A percentile compares a stretch with the other conserved stretches of the same genome.
phyloP scores from a whole-genome alignment of 2,797 vertebrate species.

The Catostomus latipinnis region DNA sequence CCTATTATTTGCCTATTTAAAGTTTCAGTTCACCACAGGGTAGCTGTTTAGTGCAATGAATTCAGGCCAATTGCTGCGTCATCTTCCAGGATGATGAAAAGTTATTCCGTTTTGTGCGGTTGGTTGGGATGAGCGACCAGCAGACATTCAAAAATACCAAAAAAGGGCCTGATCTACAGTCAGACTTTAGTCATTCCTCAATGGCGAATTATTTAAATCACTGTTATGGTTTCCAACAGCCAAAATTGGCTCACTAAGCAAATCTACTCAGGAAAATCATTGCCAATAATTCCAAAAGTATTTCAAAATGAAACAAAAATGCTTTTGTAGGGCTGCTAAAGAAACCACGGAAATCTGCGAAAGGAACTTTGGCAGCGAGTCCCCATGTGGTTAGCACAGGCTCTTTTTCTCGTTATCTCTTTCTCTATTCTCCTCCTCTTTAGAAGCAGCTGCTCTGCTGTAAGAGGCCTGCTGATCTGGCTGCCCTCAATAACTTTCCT shows the following conservation, averaged over 20 bases:
- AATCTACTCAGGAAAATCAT: slow-evolving; percentile 26
- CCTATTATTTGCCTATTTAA: slow-evolving; percentile 11
- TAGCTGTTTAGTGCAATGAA: not conserved
- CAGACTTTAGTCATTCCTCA: slow-evolving; percentile 33
- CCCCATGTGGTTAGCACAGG: not conserved
- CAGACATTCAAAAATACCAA: slow-evolving; percentile 1
- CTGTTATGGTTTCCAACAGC: not conserved
- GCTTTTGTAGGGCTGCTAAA: slow-evolving; percentile 31
- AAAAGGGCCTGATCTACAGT: not conserved
- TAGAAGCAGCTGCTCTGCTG: slow-evolving; percentile 22
- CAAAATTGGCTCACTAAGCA: slow-evolving; percentile 21
- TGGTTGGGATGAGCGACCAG: not conserved
- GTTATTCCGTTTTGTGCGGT: not conserved
- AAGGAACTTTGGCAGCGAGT: slow-evolving; percentile 21
- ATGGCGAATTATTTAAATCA: slow-evolving; percentile 2
- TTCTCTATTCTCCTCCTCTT: slow-evolving; percentile 17
- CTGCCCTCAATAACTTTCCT: slow-evolving; percentile 37
- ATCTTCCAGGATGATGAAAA: not conserved
- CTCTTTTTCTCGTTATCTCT: slow-evolving; percentile 27
- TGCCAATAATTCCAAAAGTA: slow-evolving; percentile 29
- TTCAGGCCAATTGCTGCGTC: not conserved
- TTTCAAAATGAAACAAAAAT: slow-evolving; percentile 52
- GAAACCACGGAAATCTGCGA: slow-evolving; percentile 45
- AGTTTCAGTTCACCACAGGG: not conserved
- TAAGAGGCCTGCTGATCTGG: slow-evolving; percentile 31